phyloP scores from a whole-genome alignment of 1,140 invertebrate species.

The Drosophila willistoni region DNA sequence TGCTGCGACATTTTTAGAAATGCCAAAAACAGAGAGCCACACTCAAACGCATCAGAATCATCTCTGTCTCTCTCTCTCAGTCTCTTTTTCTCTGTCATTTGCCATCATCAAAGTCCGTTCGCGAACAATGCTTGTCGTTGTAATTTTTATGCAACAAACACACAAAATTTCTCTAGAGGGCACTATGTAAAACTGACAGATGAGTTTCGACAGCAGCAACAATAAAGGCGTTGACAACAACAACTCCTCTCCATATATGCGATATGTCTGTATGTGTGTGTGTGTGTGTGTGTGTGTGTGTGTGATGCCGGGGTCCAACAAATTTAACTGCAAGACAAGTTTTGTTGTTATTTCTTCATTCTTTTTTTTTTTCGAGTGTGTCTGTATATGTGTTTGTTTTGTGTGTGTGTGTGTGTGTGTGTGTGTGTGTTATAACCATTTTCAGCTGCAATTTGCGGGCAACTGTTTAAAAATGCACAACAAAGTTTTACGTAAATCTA shows the following conservation, averaged over 20 bases:
- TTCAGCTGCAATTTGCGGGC: constrained; percentile 49
- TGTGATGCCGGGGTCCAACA: constrained; percentile 14
- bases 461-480: constrained; percentile 40
- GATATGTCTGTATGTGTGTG: constrained; percentile 30
- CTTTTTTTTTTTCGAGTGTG: background rate
- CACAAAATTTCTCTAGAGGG: constrained; percentile 75
- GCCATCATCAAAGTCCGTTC: constrained; percentile 73
- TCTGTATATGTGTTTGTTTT: background rate
- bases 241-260: constrained; percentile 30
- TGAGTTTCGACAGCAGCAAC: constrained; percentile 47
- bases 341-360: constrained; percentile 10
- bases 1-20: constrained; percentile 68
- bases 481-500: constrained; percentile 26
- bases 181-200: constrained; percentile 80
- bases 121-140: constrained; percentile 69
- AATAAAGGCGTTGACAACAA: constrained; percentile 8
- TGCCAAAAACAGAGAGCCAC: constrained; percentile 66
- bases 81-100: constrained; percentile 45
- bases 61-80: background rate
- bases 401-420: constrained; percentile 15
- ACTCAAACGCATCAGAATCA: constrained; percentile 49
- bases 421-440: constrained; percentile 21
- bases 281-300: constrained; percentile 26
- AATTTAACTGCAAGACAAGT: constrained; percentile 20
- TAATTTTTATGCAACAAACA: constrained; percentile 81